Evolutionary conservation across 2,888 invertebrate genomes (phyloP), one percentile per base, ranked within the genome.

Genomic region (Drosophila dives): DNA sequence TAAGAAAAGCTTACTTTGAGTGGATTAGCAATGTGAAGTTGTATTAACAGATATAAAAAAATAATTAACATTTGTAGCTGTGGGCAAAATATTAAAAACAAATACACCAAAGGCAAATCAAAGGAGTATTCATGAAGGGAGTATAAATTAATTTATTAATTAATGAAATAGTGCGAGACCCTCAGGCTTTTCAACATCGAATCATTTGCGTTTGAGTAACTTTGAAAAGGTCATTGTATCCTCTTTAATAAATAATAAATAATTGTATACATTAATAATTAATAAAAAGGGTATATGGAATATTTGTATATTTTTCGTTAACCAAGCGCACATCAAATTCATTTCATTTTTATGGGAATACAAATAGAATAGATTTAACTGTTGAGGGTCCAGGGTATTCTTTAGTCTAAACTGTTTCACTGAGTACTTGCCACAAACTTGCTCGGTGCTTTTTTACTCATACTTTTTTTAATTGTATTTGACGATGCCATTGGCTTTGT

Each of bases 381-480:
- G 10, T 40, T 40, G n/a, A 5, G 29, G 10, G 10, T n/a, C 10
- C 10, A 40, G 40, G 40, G n/a, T 11, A n/a, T 11, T n/a, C 15
- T 15, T 23, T 0, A 23, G 12, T 45, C 2, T 4, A 20, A 15
- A 3, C 15, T 34, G 15, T 17, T 8, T 10, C 15, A 4, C 7
- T 51, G 20, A 20, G 15, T n/a, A 17, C 26, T 36, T 23, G 6
- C 20, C 32, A 12, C 12, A 38, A 59, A 12, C 29, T n/a, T 29
- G 26, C 11, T 5, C 7, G 54, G 26, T 71, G 61, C 58, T 48
- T 49, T 58, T 51, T 40, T 61, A 48, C 51, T 63, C 38, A 73
- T 71, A 66, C 61, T 65, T 65, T 77, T 77, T 60, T 69, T 71
- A 70, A 72, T 73, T 79, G 70, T 76, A 49, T 54, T 62, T 55